Evolutionary conservation across 2,888 invertebrate genomes (phyloP), one percentile per base, ranked within the genome.

Genomic region (Cosmia trapezina): DNA sequence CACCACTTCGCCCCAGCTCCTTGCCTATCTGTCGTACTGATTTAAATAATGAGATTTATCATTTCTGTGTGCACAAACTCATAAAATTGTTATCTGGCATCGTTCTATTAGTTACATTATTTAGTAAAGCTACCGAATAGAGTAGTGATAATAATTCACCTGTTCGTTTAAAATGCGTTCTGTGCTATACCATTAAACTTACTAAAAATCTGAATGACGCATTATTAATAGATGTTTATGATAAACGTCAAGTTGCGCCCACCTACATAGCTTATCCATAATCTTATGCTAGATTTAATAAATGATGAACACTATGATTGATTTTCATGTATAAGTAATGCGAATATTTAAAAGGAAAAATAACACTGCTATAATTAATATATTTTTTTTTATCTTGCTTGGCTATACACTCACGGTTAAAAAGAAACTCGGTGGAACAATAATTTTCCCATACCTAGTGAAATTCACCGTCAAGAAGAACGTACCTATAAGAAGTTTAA

Each of bases 11-110:
- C 84, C 84, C 82, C 87, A 86, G 86, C 89, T 90, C 86, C 87
- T 88, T 85, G 81, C 74, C 85, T 92, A 93, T 93, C 92, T 90
- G 87, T 87, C 90, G 90, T 91, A 91, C 89, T 88, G 90, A 93
- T 92, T 92, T 91, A 90, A 92, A 93, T 92, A 93, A 93, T 91
- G 90, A 91, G 88, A 94, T 94, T 92, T 93, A 94, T 94, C 92
- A 92, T 91, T 88, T 87, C 83, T 89, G 84, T 88, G 87, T 89
- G 89, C 88, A 88, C 88, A 88, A 89, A 89, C 88, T 87, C 89
- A 90, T 88, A 88, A 88, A 91, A 90, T 88, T 84, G 87, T 91
- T 93, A 93, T 92, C 93, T 91, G 81, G 89, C 90, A 93, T 91
- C 92, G 86, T 92, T 91, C 89, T 92, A 90, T 93, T 91, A 90